Conservation (phyloP, 2,113 vertebrate genomes). For the Bostrychus sinensis region DNA sequence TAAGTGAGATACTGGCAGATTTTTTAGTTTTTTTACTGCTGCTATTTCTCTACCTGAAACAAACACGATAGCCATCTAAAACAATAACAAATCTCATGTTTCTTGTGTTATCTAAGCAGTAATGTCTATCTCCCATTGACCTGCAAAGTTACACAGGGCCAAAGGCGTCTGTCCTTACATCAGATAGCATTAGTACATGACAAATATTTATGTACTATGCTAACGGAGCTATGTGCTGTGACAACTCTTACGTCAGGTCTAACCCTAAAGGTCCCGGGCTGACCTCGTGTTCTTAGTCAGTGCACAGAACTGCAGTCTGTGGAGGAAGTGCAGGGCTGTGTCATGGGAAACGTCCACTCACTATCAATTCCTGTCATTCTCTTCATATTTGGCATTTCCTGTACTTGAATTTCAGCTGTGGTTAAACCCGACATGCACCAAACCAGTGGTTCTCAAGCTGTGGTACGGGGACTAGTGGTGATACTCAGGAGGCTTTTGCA, state of each 20-base stretch:
- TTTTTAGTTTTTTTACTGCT: too few species aligned
- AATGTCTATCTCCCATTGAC: neutral
- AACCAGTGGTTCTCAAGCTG: too few species aligned
- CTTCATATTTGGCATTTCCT: conserved; percentile 50
- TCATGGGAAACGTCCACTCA: conserved; percentile 67
- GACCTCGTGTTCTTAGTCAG: conserved; percentile 39
- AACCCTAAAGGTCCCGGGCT: conserved; percentile 24
- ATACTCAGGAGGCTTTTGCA: too few species aligned
- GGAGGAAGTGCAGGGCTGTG: conserved; percentile 55
- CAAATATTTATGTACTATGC: neutral
- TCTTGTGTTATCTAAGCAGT: neutral
- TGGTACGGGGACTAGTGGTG: too few species aligned
- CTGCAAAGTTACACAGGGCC: neutral
- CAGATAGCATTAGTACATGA: neutral
- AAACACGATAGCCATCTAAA: too few species aligned
- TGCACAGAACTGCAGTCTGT: conserved; percentile 43
- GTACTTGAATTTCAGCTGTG: conserved; percentile 29
- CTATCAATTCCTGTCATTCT: conserved; percentile 43
- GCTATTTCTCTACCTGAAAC: too few species aligned
- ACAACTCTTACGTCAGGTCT: conserved; percentile 42
- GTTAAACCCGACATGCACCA: conserved; percentile 26
- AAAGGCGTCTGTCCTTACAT: conserved; percentile 1
- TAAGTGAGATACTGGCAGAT: too few species aligned
- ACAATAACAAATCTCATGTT: too few species aligned
- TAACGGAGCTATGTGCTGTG: too few species aligned